Base-by-base conservation (phyloP, 2,113 vertebrate genomes). In the Tauraco erythrolophus region DNA sequence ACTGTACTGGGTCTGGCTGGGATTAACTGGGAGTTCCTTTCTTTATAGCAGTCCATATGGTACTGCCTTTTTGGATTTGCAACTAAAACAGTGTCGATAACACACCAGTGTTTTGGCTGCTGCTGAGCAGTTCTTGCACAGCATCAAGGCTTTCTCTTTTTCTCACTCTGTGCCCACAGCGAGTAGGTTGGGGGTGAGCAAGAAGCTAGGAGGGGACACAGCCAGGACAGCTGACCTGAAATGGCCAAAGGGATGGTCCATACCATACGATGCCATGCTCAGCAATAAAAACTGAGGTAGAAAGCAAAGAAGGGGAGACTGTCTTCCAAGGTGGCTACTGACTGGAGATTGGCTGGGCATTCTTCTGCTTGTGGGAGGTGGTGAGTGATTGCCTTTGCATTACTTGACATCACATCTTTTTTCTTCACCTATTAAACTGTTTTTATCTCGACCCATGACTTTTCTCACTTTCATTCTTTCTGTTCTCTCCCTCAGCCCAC, bases 391-490 rank as follows among this genome's bases (percentile, higher is more conserved):
- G 62, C 45, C 68, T 84, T 84, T 69, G n/a, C 46, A 79, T 57
- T 25, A 30, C 56, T 78, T 79, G 70, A 48, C 41, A 69, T 88
- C 56, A n/a, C 1, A 21, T 54, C 9, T 56, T 23, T 95, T 87
- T 79, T 69, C 46, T 56, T 86, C 68, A 77, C 25, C 68, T 87
- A 15, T 77, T 91, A 62, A 89, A 66, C 51, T 86, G 25, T 14
- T 93, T 76, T 64, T 86, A 77, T 50, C 66, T 69, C 10, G 2
- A 70, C 41, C 64, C 30, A 48, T 0, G 0, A 27, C 17, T 87
- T 84, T 87, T 93, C 45, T 91, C 84, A 93, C 64, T 81, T 93
- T 35, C 25, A 4, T 60, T 72, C 25, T 65, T 84, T 56, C 31
- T 77, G 11, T 76, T 93, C 45, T 80, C 22, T 91, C 21, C 14